Percentiles rank a stretch among this genome's conserved stretches.
Evolutionary conservation across 2,113 vertebrate genomes (phyloP).

Genomic region (rat (Rattus norvegicus)): GRCr8 NC_086020.1:8493501-8494000

Average conservation of each 20-base stretch:
- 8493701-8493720: neutral
- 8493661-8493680: neutral
- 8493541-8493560: conserved; percentile 66
- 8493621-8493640: neutral
- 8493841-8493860: neutral
- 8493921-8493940: neutral
- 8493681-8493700: neutral
- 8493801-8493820: neutral
- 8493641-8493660: neutral
- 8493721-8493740: neutral
- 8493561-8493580: conserved; percentile 77
- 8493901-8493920: conserved; percentile 12
- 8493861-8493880: conserved; percentile 18
- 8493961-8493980: neutral
- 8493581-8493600: conserved; percentile 62
- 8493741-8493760: neutral
- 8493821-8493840: conserved; percentile 35
- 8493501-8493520: conserved; percentile 69
- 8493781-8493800: neutral
- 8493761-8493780: neutral
- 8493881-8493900: neutral
- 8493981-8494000: neutral
- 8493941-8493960: neutral
- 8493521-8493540: conserved; percentile 72
- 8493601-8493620: neutral